phyloP scores from a whole-genome alignment of 1,140 invertebrate genomes.

The Drosophila nikananu region DNA sequence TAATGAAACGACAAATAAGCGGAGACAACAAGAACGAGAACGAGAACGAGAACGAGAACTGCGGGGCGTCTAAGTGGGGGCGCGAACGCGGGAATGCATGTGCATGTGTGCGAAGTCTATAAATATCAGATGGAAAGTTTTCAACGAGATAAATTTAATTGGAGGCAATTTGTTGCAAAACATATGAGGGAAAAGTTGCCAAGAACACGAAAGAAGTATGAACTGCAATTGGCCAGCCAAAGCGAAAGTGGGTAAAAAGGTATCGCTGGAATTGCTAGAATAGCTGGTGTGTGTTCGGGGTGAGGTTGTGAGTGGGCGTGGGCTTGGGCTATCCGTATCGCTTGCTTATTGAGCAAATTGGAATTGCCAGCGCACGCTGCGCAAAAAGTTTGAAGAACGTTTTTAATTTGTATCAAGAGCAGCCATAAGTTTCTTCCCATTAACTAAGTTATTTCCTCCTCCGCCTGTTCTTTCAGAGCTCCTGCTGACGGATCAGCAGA shows the following conservation, averaged over 20 bases:
- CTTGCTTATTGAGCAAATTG: slow-evolving; percentile 62
- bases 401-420: slow-evolving; percentile 76
- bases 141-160: slow-evolving; percentile 85
- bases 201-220: slow-evolving; percentile 72
- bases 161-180: slow-evolving; percentile 82
- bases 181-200: slow-evolving; percentile 67
- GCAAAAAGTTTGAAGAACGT: slow-evolving; percentile 65
- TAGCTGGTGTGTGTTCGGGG: neutral
- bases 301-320: neutral
- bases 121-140: slow-evolving; percentile 84
- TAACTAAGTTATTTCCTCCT: slow-evolving; percentile 33
- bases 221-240: slow-evolving; percentile 73
- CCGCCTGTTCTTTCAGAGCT: slow-evolving; percentile 79
- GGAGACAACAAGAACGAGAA: slow-evolving; percentile 57
- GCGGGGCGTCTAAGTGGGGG: slow-evolving; percentile 7
- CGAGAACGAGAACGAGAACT: slow-evolving; percentile 29
- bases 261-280: slow-evolving; percentile 28
- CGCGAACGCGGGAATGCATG: slow-evolving; percentile 6
- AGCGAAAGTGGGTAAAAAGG: slow-evolving; percentile 48
- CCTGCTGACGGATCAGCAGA: slow-evolving; percentile 86
- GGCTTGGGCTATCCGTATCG: slow-evolving; percentile 17
- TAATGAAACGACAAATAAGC: slow-evolving; percentile 79
- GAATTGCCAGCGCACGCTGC: slow-evolving; percentile 64
- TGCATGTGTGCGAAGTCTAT: slow-evolving; percentile 62
- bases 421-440: slow-evolving; percentile 58